Percentiles rank a stretch among this genome's conserved stretches.
These are phyloP conservation scores for Dasypogon diadema DNA, from an alignment of 2,888 invertebrate species.

Conservation along the genomic window DNA sequence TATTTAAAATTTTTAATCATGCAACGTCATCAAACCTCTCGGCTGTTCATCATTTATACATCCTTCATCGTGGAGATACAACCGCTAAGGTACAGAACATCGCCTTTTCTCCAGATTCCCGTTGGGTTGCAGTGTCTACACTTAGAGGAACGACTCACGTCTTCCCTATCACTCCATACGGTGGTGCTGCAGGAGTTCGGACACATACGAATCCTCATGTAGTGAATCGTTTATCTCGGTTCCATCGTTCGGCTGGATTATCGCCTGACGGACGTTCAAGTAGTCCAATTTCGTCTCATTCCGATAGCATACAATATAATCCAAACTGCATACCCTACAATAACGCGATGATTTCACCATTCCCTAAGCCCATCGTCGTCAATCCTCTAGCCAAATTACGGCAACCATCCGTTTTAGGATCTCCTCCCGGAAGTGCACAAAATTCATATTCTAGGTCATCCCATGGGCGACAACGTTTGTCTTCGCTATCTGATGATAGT, in stretches of 20 bases:
- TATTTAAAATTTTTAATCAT: constrained; percentile 95
- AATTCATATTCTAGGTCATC: constrained; percentile 56
- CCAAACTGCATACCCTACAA: constrained; percentile 75
- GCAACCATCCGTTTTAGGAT: constrained; percentile 71
- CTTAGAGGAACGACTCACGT: constrained; percentile 97
- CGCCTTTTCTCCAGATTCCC: constrained; percentile 90
- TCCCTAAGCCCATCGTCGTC: constrained; percentile 85
- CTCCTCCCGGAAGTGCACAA: constrained; percentile 63
- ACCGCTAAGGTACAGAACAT: constrained; percentile 95
- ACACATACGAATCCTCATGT: constrained; percentile 96
- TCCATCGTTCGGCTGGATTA: constrained; percentile 96
- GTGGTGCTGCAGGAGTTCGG: constrained; percentile 89
- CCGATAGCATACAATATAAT: constrained; percentile 67
- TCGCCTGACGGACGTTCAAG: constrained; percentile 78
- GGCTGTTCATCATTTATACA: constrained; percentile 94
- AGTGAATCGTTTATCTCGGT: constrained; percentile 93
- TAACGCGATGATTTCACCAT: constrained; percentile 92
- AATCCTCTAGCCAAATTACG: constrained; percentile 89
- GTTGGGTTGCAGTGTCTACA: constrained; percentile 97
- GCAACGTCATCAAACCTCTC: constrained; percentile 88
- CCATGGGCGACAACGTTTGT: constrained; percentile 76
- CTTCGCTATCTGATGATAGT: constrained; percentile 79
- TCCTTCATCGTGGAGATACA: constrained; percentile 94
- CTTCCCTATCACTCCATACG: constrained; percentile 96
- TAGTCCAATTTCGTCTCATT: constrained; percentile 73